Percentiles rank a stretch among this genome's conserved stretches.
These are phyloP conservation scores for Microcebus ravelobensis DNA, from an alignment of 2,113 vertebrate species.

Conservation along the genomic window DNA sequence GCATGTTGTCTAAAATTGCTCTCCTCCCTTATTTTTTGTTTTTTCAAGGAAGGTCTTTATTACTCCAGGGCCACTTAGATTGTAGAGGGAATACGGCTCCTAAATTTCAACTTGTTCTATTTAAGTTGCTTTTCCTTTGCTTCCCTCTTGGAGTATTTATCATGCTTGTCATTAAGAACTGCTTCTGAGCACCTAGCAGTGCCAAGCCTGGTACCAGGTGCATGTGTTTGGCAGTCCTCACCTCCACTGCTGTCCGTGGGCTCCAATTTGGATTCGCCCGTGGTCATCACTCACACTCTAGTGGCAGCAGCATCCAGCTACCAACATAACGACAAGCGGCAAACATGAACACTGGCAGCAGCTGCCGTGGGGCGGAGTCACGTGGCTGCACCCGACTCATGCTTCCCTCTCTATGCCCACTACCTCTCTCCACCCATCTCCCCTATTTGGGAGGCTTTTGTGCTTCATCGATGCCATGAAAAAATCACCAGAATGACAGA, in stretches of 20 bases:
- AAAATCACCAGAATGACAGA: background rate
- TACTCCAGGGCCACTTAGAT: background rate
- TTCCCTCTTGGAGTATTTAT: background rate
- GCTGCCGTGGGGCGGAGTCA: background rate
- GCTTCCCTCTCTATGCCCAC: background rate
- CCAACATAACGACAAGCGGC: background rate
- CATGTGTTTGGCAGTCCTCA: slow-evolving; percentile 54
- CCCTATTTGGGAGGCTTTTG: background rate
- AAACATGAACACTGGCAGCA: background rate
- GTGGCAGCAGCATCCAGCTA: background rate
- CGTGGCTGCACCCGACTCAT: background rate
- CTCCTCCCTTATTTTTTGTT: background rate
- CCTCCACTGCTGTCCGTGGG: slow-evolving; percentile 30
- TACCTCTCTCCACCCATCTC: background rate
- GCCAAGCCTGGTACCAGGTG: slow-evolving; percentile 65
- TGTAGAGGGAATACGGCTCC: background rate
- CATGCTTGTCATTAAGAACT: background rate
- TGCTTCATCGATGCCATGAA: background rate
- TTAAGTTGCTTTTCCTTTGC: slow-evolving; percentile 3
- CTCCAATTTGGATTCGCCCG: slow-evolving; percentile 42
- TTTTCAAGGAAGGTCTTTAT: background rate
- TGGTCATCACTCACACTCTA: slow-evolving; percentile 53
- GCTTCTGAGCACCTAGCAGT: background rate
- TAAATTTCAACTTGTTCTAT: slow-evolving; percentile 13
- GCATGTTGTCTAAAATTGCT: background rate